A percentile compares a stretch with the other conserved stretches of the same genome.
Conservation (phyloP, 2,888 invertebrate species). For the Acrocyrtus sp. region DNA sequence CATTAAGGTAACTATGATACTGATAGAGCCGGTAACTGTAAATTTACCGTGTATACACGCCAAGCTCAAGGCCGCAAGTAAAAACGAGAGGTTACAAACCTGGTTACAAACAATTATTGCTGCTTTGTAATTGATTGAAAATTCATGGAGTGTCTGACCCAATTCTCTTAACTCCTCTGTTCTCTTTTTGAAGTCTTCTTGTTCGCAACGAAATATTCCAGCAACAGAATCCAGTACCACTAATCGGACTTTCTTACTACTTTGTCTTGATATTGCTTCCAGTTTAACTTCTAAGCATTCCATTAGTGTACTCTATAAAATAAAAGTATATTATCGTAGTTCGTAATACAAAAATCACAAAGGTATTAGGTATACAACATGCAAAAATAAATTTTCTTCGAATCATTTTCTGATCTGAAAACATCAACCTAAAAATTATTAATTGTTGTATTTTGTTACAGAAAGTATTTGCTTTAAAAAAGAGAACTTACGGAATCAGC, state of each 20-base stretch:
- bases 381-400: no score
- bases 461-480: no score
- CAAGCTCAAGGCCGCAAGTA: no score
- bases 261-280: constrained; percentile 65
- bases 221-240: constrained; percentile 81
- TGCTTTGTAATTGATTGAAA: constrained; percentile 70
- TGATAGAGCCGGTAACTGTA: no score
- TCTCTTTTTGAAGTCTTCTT: constrained; percentile 68
- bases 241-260: constrained; percentile 70
- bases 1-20: no score
- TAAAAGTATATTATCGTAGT: background rate
- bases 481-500: constrained; percentile 70
- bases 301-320: constrained; percentile 20
- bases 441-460: no score
- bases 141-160: constrained; percentile 70
- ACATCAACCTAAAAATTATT: no score
- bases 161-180: constrained; percentile 72
- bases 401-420: no score
- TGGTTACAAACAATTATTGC: constrained; percentile 79
- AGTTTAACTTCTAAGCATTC: constrained; percentile 22
- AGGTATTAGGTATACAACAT: no score
- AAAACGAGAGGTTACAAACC: no score
- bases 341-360: no score
- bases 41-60: no score
- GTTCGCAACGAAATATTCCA: constrained; percentile 74